Conservation (phyloP, 2,888 invertebrate species). For the Neoaliturus tenellus region DNA sequence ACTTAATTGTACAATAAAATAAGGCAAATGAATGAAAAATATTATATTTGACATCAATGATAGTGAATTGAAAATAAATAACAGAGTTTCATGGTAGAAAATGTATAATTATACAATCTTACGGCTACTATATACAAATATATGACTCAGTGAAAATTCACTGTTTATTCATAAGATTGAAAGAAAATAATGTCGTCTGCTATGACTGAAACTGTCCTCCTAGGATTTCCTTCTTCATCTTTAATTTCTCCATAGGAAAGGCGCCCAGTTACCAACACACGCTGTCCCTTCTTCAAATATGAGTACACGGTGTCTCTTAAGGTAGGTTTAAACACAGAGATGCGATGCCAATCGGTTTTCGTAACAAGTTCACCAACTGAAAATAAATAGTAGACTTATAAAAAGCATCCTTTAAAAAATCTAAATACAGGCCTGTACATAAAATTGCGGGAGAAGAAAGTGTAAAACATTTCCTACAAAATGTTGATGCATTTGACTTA, state of each 20-base stretch:
- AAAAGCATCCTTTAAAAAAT: no score
- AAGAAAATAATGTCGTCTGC: conserved; percentile 94
- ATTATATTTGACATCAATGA: no score
- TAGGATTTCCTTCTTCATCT: conserved; percentile 83
- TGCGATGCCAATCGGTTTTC: conserved; percentile 94
- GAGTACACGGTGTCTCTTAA: conserved; percentile 87
- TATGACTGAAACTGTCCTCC: conserved; percentile 86
- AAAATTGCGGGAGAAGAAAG: no score
- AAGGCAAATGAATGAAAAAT: no score
- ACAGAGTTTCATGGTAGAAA: not conserved
- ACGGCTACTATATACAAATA: conserved; percentile 28
- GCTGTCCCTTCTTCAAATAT: conserved; percentile 90
- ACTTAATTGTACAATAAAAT: no score
- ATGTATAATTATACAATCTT: conserved; percentile 19
- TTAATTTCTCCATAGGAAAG: conserved; percentile 91
- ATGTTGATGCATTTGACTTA: no score
- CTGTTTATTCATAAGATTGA: conserved; percentile 71
- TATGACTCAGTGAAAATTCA: not conserved
- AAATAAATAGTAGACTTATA: not conserved
- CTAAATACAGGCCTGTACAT: no score
- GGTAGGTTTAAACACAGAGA: conserved; percentile 90
- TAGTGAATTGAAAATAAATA: not conserved
- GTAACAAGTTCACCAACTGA: conserved; percentile 83
- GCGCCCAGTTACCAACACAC: conserved; percentile 88
- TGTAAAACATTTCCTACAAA: no score